A percentile compares a stretch with the other conserved stretches of the same genome.
These are phyloP conservation scores for Moxostoma hubbsi DNA, from an alignment of 2,797 vertebrate species.

Conservation along the genomic window DNA sequence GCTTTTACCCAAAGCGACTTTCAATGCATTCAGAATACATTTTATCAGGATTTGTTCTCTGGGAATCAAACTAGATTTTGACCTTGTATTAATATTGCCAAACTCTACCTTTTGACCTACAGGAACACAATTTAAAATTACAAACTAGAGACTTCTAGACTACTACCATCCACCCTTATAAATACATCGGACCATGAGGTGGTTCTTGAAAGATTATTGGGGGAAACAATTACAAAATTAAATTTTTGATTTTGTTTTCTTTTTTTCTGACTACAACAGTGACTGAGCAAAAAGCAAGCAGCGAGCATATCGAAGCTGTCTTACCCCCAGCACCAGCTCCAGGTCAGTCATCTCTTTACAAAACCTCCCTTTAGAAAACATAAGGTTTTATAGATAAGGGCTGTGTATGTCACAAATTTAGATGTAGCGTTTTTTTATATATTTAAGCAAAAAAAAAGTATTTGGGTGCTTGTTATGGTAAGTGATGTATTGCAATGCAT, in stretches of 20 bases:
- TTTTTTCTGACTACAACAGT: constrained; percentile 59
- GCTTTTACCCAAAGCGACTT: too few relatives aligned
- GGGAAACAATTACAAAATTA: background rate
- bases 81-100: too few relatives aligned
- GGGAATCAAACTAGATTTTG: too few relatives aligned
- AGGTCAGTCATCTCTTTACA: constrained; percentile 63
- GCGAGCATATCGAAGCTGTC: constrained; percentile 61
- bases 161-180: background rate
- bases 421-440: background rate
- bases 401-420: background rate
- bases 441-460: background rate
- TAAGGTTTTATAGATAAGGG: background rate
- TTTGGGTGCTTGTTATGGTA: too few relatives aligned
- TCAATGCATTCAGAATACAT: too few relatives aligned
- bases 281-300: constrained; percentile 58
- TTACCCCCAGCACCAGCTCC: constrained; percentile 57
- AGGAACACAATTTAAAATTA: too few relatives aligned
- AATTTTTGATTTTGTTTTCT: background rate
- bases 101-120: too few relatives aligned
- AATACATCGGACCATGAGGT: background rate
- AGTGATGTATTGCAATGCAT: background rate
- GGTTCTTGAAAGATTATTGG: background rate
- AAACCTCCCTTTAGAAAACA: background rate
- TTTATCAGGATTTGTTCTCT: too few relatives aligned
- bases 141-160: background rate